A percentile compares a stretch with the other conserved stretches of the same genome.
Conservation (phyloP, 2,113 vertebrate species). For the Hippocampus mohnikei region DNA sequence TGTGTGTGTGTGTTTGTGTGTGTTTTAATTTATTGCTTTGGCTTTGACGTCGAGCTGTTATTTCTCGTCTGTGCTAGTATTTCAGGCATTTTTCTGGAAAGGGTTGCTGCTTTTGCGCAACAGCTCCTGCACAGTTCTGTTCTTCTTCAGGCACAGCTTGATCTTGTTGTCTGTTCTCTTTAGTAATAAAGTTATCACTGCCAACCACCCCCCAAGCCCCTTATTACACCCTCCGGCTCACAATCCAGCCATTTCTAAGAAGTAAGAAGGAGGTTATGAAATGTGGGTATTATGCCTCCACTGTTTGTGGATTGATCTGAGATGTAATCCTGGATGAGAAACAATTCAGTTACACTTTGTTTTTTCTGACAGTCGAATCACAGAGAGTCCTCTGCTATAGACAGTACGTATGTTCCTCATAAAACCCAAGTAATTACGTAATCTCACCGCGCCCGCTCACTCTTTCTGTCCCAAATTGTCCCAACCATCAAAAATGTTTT, state of each 20-base stretch:
- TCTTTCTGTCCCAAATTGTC: constrained; percentile 3
- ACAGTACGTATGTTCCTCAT: constrained; percentile 28
- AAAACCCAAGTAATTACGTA: constrained; percentile 46
- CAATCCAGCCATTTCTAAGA: constrained; percentile 27
- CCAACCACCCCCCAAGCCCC: constrained; percentile 17
- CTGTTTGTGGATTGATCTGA: constrained; percentile 19
- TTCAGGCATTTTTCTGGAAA: constrained; percentile 22
- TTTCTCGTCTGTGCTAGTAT: constrained; percentile 10
- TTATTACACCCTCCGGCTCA: not conserved
- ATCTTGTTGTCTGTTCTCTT: constrained; percentile 25
- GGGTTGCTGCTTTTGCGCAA: constrained; percentile 16
- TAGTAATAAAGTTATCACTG: constrained; percentile 30
- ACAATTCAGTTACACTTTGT: constrained; percentile 17
- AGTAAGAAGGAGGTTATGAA: constrained; percentile 25
- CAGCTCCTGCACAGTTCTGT: not conserved
- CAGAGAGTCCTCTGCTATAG: constrained; percentile 19
- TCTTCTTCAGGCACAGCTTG: constrained; percentile 29
- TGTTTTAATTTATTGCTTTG: constrained; percentile 28
- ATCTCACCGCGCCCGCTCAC: constrained; percentile 10
- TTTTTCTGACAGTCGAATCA: constrained; percentile 33
- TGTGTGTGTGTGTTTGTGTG: too few species aligned
- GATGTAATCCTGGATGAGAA: constrained; percentile 33
- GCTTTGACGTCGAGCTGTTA: constrained; percentile 22
- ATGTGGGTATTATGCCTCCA: constrained; percentile 11
- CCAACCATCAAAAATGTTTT: constrained; percentile 33